phyloP scores from a whole-genome alignment of 2,888 invertebrate genomes.

The Drosophila macrospina region DNA sequence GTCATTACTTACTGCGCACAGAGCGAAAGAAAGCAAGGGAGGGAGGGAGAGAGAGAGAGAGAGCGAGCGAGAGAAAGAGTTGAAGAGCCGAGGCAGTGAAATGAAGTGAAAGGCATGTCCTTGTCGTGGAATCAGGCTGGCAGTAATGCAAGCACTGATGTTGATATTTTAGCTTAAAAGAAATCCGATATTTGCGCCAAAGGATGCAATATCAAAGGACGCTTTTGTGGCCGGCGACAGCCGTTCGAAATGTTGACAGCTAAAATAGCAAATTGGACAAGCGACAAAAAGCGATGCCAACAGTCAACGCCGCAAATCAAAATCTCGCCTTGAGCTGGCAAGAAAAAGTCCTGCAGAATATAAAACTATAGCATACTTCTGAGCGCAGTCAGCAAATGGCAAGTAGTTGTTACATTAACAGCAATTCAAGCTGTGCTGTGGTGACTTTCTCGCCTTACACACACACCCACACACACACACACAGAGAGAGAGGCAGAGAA shows the following conservation, averaged over 20 bases:
- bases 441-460: slow-evolving; percentile 72
- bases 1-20: slow-evolving; percentile 70
- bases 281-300: slow-evolving; percentile 44
- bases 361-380: slow-evolving; percentile 36
- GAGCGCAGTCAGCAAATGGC: slow-evolving; percentile 15
- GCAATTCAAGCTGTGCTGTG: slow-evolving; percentile 52
- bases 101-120: slow-evolving; percentile 44
- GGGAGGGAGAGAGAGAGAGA: too few species aligned
- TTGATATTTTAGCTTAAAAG: slow-evolving; percentile 51
- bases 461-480: slow-evolving; percentile 1
- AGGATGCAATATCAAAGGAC: slow-evolving; percentile 79
- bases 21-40: slow-evolving; percentile 32
- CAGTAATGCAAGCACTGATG: slow-evolving; percentile 45
- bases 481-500: neutral
- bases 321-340: slow-evolving; percentile 39
- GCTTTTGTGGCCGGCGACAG: slow-evolving; percentile 68
- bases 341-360: slow-evolving; percentile 13
- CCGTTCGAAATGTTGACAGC: slow-evolving; percentile 67
- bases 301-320: slow-evolving; percentile 55
- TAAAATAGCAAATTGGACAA: slow-evolving; percentile 74
- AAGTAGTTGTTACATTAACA: slow-evolving; percentile 55
- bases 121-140: slow-evolving; percentile 39
- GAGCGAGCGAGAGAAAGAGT: too few species aligned
- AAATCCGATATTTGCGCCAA: slow-evolving; percentile 78
- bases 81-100: slow-evolving; percentile 22